Percentiles rank a stretch among this genome's conserved stretches.
Evolutionary conservation across 2,113 vertebrate genomes (phyloP).

Genomic region (Tapirus terrestris): DNA sequence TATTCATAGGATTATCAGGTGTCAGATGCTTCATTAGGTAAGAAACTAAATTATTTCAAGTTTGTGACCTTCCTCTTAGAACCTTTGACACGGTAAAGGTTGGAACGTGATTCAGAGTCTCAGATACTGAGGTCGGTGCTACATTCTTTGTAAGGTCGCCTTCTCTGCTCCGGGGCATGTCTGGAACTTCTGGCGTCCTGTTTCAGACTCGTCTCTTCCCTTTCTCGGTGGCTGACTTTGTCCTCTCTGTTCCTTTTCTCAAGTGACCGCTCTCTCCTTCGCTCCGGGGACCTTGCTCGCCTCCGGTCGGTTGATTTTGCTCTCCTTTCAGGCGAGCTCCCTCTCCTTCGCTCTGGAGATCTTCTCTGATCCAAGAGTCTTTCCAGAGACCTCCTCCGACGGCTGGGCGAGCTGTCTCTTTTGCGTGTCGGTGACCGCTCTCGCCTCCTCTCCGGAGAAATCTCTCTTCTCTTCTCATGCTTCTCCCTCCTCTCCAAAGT

Average conservation of each 20-base stretch:
- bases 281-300: slow-evolving; percentile 84
- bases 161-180: slow-evolving; percentile 88
- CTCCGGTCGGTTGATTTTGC: slow-evolving; percentile 89
- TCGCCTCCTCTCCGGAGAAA: slow-evolving; percentile 89
- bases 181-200: slow-evolving; percentile 83
- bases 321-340: slow-evolving; percentile 89
- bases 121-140: slow-evolving; percentile 99
- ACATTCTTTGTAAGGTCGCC: slow-evolving; percentile 94
- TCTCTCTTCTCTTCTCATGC: slow-evolving; percentile 83
- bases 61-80: slow-evolving; percentile 67
- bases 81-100: slow-evolving; percentile 74
- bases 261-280: slow-evolving; percentile 84
- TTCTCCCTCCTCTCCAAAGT: slow-evolving; percentile 89
- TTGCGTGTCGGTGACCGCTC: slow-evolving; percentile 81
- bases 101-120: slow-evolving; percentile 78
- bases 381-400: slow-evolving; percentile 89
- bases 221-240: slow-evolving; percentile 83
- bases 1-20: slow-evolving; percentile 76
- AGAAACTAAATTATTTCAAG: slow-evolving; percentile 74
- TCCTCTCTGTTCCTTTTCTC: slow-evolving; percentile 86
- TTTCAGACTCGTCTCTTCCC: slow-evolving; percentile 88
- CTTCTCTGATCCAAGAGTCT: slow-evolving; percentile 85
- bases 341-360: slow-evolving; percentile 86
- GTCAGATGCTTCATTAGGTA: slow-evolving; percentile 74
- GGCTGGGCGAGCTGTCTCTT: slow-evolving; percentile 78